Conservation (phyloP, 2,888 invertebrate genomes). For the Drosophila greeni region DNA sequence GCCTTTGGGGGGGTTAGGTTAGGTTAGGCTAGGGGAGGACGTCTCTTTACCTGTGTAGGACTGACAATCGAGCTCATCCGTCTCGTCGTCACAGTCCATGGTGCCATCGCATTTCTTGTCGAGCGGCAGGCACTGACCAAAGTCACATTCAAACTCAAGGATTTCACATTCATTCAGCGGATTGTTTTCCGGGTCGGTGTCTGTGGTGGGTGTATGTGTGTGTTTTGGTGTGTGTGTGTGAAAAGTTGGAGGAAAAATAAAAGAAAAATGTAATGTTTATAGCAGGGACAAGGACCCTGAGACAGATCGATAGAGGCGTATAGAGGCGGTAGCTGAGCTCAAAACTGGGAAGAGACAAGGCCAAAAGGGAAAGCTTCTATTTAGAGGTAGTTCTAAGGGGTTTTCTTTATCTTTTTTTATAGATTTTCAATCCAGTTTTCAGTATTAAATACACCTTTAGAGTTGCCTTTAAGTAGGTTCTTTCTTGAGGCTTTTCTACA, state of each 20-base stretch:
- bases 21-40: slow-evolving; percentile 14
- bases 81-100: slow-evolving; percentile 82
- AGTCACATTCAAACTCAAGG: slow-evolving; percentile 78
- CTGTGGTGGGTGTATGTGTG: slow-evolving; percentile 34
- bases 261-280: slow-evolving; percentile 23
- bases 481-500: not conserved
- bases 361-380: not conserved
- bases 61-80: slow-evolving; percentile 81
- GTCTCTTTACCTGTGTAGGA: slow-evolving; percentile 75
- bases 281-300: slow-evolving; percentile 1
- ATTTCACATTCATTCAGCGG: slow-evolving; percentile 74
- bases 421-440: not conserved
- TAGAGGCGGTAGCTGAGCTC: not conserved
- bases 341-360: not conserved
- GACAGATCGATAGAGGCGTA: slow-evolving; percentile 13
- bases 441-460: not conserved
- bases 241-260: slow-evolving; percentile 37
- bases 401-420: not conserved
- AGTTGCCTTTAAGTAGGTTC: not conserved
- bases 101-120: slow-evolving; percentile 82
- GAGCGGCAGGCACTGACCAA: slow-evolving; percentile 78
- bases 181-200: slow-evolving; percentile 51
- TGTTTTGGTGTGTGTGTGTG: slow-evolving; percentile 29
- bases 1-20: not conserved
- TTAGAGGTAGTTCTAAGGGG: not conserved